Evolutionary conservation across 2,797 vertebrate genomes (phyloP), one percentile per base, ranked within the genome.

Genomic region (Capromys pilorides): DNA sequence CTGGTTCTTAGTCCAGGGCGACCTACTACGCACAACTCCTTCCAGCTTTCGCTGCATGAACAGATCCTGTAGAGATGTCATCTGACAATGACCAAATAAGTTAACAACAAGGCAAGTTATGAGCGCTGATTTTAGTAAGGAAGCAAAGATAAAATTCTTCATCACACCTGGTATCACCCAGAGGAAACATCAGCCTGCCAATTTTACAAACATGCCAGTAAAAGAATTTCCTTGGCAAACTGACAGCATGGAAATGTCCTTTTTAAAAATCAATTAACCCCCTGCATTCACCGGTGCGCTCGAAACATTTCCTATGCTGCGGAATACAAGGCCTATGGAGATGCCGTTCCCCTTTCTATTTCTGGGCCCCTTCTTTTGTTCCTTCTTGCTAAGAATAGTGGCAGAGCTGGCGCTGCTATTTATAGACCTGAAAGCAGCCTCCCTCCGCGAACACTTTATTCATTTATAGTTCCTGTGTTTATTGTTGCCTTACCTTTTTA

Each of bases 341-440:
- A 98, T 96, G 96, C 97, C 98, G 95, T 96, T 62, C 95, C 97
- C 96, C 84, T 95, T 98, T 99, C 99, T 98, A 99, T 99, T 99
- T 99, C 97, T 98, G 98, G 98, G 98, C 96, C 97, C 96, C 97
- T 98, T 98, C 98, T 98, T 99, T 99, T 99, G 99, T 99, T 99
- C 99, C 98, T 98, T 97, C 97, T 82, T 93, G 98, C 99, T 99
- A 99, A 99, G 98, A 99, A 99, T 99, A 99, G 99, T 94, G 96
- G 93, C 97, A 73, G 97, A 97, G 98, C 98, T 97, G 97, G 97
- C 97, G 97, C 97, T 97, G 97, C 96, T 99, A 99, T 99, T 99
- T 99, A 99, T 99, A 99, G 98, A 95, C 97, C 98, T 98, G 98
- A 98, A 98, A 98, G 97, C 97, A 94, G 97, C 96, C 97, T 96